Conservation (phyloP, 92 coral and sea anemone species). For the Hydrozoanthus gracilis region DNA sequence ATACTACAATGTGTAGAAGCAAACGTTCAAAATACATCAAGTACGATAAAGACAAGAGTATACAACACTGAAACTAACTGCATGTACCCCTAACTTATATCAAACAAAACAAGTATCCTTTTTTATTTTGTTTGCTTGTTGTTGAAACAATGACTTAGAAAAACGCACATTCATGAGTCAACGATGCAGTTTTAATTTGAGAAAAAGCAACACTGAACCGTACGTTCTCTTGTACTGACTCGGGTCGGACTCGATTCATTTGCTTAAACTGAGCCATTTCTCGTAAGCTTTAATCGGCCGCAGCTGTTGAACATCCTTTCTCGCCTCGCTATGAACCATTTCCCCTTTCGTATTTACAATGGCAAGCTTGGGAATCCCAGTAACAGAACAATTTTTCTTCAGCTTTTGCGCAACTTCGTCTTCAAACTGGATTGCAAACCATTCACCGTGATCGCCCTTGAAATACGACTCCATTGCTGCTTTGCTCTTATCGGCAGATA, state of each 20-base stretch:
- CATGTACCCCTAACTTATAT: too few relatives aligned
- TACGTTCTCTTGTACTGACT: too few relatives aligned
- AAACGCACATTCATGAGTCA: too few relatives aligned
- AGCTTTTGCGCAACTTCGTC: slow-evolving; percentile 13
- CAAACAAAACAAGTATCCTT: too few relatives aligned
- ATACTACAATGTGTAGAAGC: too few relatives aligned
- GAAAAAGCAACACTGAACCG: too few relatives aligned
- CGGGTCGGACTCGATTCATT: not conserved
- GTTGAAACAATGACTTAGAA: too few relatives aligned
- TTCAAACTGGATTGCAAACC: slow-evolving; percentile 51
- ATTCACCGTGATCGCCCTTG: slow-evolving; percentile 56
- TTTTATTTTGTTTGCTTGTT: too few relatives aligned
- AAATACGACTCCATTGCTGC: slow-evolving; percentile 51
- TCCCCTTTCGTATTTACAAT: slow-evolving; percentile 50
- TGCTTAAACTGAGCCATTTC: slow-evolving; percentile 33
- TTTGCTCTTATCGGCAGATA: slow-evolving; percentile 52
- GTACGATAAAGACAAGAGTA: too few relatives aligned
- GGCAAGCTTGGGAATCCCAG: slow-evolving; percentile 62
- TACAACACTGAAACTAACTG: too few relatives aligned
- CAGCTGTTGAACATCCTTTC: slow-evolving; percentile 45
- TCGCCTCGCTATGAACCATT: slow-evolving; percentile 47
- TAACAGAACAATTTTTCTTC: slow-evolving; percentile 50
- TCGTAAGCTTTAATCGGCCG: slow-evolving; percentile 48
- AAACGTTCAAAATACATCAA: too few relatives aligned
- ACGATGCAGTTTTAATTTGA: too few relatives aligned